Evolutionary conservation across 2,888 invertebrate genomes (phyloP).

Genomic region (Fabriciana adippe): DNA sequence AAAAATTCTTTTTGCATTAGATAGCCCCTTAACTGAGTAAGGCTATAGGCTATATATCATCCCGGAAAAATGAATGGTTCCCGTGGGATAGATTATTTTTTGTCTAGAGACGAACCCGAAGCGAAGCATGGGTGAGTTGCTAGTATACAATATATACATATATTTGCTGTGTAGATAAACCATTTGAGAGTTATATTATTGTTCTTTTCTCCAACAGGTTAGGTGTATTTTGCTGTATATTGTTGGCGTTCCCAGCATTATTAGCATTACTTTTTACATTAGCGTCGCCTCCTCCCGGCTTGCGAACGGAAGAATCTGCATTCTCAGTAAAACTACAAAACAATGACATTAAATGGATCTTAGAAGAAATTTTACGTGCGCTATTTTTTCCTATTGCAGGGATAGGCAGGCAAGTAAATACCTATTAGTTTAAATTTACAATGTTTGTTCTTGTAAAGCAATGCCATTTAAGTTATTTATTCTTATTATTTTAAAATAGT

Average conservation of each 20-base stretch:
- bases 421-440: too few relatives aligned
- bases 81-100: too few relatives aligned
- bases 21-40: too few relatives aligned
- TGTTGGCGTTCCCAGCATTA: constrained; percentile 79
- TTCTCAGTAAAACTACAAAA: constrained; percentile 67
- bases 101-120: too few relatives aligned
- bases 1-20: too few relatives aligned
- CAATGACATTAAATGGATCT: constrained; percentile 69
- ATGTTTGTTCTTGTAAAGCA: too few relatives aligned
- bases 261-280: constrained; percentile 82
- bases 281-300: constrained; percentile 82
- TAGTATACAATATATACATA: neutral
- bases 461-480: too few relatives aligned
- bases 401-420: constrained; percentile 80
- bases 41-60: too few relatives aligned
- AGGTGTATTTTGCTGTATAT: constrained; percentile 60
- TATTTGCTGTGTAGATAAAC: neutral
- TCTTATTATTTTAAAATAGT: too few relatives aligned
- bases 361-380: constrained; percentile 73
- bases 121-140: too few relatives aligned
- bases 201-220: constrained; percentile 48
- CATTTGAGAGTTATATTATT: neutral
- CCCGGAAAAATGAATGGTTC: too few relatives aligned
- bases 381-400: constrained; percentile 83
- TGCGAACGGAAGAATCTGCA: constrained; percentile 68